Evolutionary conservation across 2,113 vertebrate species (phyloP).

Genomic region (Syngnathoides biaculeatus): DNA sequence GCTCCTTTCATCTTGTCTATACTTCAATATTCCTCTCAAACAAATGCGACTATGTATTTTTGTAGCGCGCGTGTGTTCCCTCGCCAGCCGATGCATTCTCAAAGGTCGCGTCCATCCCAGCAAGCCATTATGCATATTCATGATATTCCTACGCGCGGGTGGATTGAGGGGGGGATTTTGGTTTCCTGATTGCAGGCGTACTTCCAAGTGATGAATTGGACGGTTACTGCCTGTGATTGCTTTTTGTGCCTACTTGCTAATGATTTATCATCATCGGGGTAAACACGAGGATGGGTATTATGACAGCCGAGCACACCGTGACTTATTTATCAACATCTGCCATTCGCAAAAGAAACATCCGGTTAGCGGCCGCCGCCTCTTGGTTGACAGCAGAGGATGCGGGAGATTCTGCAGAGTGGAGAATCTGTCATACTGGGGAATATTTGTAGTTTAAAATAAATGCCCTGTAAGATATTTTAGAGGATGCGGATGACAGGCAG

Average conservation of each 20-base stretch:
- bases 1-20: slow-evolving; percentile 23
- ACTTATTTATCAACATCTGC: slow-evolving; percentile 35
- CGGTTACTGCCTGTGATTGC: slow-evolving; percentile 27
- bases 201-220: slow-evolving; percentile 33
- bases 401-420: slow-evolving; percentile 6
- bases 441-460: slow-evolving; percentile 31
- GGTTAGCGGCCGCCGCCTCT: not conserved
- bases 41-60: slow-evolving; percentile 24
- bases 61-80: slow-evolving; percentile 26
- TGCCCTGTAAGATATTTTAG: slow-evolving; percentile 40
- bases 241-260: slow-evolving; percentile 40
- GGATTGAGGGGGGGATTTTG: slow-evolving; percentile 5
- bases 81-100: slow-evolving; percentile 25
- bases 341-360: slow-evolving; percentile 13
- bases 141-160: slow-evolving; percentile 22
- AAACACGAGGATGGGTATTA: slow-evolving; percentile 46
- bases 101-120: slow-evolving; percentile 27
- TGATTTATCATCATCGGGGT: slow-evolving; percentile 46
- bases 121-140: slow-evolving; percentile 28
- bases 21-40: slow-evolving; percentile 25
- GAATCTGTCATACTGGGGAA: slow-evolving; percentile 27
- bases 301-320: slow-evolving; percentile 29
- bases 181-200: slow-evolving; percentile 1
- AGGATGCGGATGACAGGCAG: not conserved
- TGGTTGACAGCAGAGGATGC: not conserved